These are phyloP conservation scores for Diadegma fenestrale DNA, from an alignment of 2,888 invertebrate genomes.

Conservation along the genomic window DNA sequence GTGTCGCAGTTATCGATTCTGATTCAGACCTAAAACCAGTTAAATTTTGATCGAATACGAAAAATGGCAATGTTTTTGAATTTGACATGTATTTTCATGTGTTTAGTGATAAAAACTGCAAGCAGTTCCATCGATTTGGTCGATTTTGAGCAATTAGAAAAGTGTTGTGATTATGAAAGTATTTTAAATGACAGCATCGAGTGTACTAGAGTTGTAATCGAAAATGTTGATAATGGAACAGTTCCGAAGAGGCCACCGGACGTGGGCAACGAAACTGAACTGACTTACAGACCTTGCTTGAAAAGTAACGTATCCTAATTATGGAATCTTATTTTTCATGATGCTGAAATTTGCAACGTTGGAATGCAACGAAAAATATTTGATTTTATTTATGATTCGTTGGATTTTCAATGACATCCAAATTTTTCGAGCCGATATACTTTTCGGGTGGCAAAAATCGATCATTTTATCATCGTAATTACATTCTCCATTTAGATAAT, in stretches of 20 bases:
- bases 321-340: not conserved
- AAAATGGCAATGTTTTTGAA: constrained; percentile 60
- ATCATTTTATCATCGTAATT: too few species aligned
- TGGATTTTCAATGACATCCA: too few species aligned
- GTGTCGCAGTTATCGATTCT: constrained; percentile 35
- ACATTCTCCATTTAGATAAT: too few species aligned
- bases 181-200: constrained; percentile 65
- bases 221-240: constrained; percentile 27
- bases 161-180: constrained; percentile 68
- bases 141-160: constrained; percentile 32
- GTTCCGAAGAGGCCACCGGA: constrained; percentile 10
- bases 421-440: too few species aligned
- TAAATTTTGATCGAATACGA: constrained; percentile 23
- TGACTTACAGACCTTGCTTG: constrained; percentile 60
- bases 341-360: too few species aligned
- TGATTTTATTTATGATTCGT: too few species aligned
- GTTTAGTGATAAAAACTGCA: constrained; percentile 5
- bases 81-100: constrained; percentile 23
- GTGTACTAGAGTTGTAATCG: constrained; percentile 59
- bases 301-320: constrained; percentile 63
- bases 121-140: constrained; percentile 41
- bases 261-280: constrained; percentile 61
- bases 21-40: constrained; percentile 48
- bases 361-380: too few species aligned
- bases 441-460: too few species aligned